Evolutionary conservation across 2,797 vertebrate genomes (phyloP), one percentile per base, ranked within the genome.

Genomic region (Simalia tracyae): DNA sequence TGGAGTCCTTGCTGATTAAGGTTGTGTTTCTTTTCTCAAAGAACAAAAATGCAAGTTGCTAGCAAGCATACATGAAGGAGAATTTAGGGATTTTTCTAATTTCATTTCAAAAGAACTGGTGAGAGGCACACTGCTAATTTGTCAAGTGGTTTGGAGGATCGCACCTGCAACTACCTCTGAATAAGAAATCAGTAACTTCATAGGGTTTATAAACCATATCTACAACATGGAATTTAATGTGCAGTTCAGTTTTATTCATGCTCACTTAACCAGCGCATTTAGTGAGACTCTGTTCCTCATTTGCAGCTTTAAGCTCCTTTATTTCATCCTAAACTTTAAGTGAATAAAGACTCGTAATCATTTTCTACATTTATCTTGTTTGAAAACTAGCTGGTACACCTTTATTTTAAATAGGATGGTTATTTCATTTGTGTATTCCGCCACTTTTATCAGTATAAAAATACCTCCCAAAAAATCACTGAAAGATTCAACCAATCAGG

Each of bases 401-500:
- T 46, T 8, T 11, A 19, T 81, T 81, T 81, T 46, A 81, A 81
- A 81, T 19, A 81, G 36, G 3, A 11, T n/a, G 88, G 89, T 0
- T 5, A 92, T 93, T 87, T 90, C 92, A 95, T 96, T 95, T 92
- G 92, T 91, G 64, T 68, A 94, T 93, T 92, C 94, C 24, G 56
- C 12, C 54, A 57, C 84, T 93, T 96, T 94, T 93, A 94, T 95
- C 94, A 94, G 4, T n/a, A 64, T 88, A 95, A 93, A 88, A 94
- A 94, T 91, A 92, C 68, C 94, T 93, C 92, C 94, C 84, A 94
- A 96, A 90, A 86, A 95, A 94, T 92, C 66, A 4, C 68, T 1
- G 11, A 84, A 28, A 4, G 8, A 91, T 31, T 90, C 90, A 93
- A 92, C 56, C 91, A 95, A 95, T 86, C 90, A 92, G 94, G 42